Base-by-base conservation (phyloP, 1,140 invertebrate species). In the Helicoverpa zea region DNA sequence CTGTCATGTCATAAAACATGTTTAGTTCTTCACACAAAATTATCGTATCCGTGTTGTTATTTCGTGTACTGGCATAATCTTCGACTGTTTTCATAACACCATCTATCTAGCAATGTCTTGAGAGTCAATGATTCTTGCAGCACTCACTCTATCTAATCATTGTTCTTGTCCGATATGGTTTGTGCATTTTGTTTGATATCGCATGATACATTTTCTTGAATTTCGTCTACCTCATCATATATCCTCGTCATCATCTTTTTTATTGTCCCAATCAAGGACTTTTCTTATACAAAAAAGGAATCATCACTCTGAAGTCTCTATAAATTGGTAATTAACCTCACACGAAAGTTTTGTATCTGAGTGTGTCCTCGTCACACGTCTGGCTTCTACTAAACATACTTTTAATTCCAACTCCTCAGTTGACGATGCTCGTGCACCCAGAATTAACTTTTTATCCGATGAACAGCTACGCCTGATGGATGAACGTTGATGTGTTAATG, bases 31-130 rank as follows among this genome's bases (percentile, higher is more conserved):
- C 52, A 59, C 4, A 16, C 35, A 49, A 9, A 2, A 13, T 23
- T 16, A 66, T 47, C 5, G 47, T 70, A 72, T 72, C 68, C 10
- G 13, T 73, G 18, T 73, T 59, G 12, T 30, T 61, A 16, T 58
- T 58, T 58, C 56, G 9, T 58, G 9, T 29, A 18, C 14, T 61
- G 13, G 12, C 58, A 63, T 75, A 61, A 75, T 61, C 73, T 12
- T 7, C 5, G 5, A 2, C 13, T 74, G 72, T 74, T 61, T 74
- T 74, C 14, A 74, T 43, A 74, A 74, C 72, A 75, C 51, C 16
- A 75, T 75, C 16, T 1, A 47, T 74, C 54, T 18, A 3, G 49
- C 35, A 18, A 59, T 73, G 29, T 73, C 7, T 7, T 59, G 14
- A 43, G 30, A 30, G 23, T 5, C 52, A 72, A 35, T 2, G 64